Evolutionary conservation across 2,113 vertebrate genomes (phyloP).

Genomic region (Urocynchramus pylzowi): DNA sequence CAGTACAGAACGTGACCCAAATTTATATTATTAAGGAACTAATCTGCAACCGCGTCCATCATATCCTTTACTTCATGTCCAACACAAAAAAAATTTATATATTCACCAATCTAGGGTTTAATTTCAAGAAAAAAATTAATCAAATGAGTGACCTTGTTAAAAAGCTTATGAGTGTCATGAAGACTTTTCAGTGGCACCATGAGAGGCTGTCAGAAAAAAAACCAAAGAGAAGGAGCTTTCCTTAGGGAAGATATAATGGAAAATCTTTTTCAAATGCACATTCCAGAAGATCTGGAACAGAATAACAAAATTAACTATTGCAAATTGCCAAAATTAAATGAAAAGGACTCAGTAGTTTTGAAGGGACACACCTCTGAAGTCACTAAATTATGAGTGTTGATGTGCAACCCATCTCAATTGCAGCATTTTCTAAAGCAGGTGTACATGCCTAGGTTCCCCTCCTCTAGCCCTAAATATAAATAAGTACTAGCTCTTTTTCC

Average conservation of each 20-base stretch:
- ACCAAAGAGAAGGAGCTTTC: background rate
- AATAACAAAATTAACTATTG: background rate
- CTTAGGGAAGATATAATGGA: background rate
- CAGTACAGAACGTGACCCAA: background rate
- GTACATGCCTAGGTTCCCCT: background rate
- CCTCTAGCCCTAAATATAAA: background rate
- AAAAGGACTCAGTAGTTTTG: background rate
- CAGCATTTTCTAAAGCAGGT: background rate
- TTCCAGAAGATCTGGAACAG: background rate
- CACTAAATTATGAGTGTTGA: background rate
- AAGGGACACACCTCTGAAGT: background rate
- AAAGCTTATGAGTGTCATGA: background rate
- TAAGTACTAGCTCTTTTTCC: background rate
- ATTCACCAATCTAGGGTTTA: background rate
- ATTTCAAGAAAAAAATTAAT: background rate
- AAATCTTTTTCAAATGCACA: background rate
- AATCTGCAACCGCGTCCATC: background rate
- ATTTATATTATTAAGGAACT: background rate
- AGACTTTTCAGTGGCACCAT: background rate
- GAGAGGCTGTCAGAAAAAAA: background rate
- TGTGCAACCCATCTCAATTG: background rate
- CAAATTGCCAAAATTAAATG: background rate
- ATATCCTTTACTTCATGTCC: background rate
- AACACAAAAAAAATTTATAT: fast-evolving
- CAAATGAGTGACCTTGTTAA: background rate